Conservation (phyloP, 2,797 vertebrate genomes). For the Lophotriccus pileatus region DNA sequence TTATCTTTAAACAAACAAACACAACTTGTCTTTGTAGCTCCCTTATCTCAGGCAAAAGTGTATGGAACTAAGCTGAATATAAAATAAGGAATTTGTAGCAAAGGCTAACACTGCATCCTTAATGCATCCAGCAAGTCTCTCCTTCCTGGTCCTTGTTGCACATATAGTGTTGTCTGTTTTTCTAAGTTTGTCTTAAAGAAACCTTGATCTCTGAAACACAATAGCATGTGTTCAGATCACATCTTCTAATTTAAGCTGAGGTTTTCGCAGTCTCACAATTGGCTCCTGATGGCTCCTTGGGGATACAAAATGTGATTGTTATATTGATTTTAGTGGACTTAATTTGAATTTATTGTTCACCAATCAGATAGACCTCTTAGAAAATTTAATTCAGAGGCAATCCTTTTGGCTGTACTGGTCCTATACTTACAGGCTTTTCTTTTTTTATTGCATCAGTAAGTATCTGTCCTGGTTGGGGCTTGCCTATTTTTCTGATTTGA, state of each 20-base stretch:
- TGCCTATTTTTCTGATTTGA: neutral
- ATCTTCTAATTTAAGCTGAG: neutral
- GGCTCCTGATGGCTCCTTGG: neutral
- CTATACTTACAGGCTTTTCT: neutral
- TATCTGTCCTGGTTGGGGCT: neutral
- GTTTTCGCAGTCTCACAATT: constrained; percentile 16
- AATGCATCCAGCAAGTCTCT: neutral
- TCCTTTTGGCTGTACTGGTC: neutral
- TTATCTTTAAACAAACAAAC: neutral
- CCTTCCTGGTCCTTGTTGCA: neutral
- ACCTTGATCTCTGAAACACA: neutral
- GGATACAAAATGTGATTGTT: constrained; percentile 1
- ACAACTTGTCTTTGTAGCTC: neutral
- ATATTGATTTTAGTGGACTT: constrained; percentile 41
- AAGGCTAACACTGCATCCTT: neutral
- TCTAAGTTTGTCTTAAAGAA: neutral
- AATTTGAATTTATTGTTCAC: constrained; percentile 59
- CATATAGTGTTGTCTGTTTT: neutral
- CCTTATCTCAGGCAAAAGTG: neutral
- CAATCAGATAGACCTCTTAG: constrained; percentile 29
- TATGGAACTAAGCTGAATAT: neutral
- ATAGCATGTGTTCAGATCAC: neutral
- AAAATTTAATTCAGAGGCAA: constrained; percentile 38
- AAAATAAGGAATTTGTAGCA: neutral
- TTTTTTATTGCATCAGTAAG: neutral